These are phyloP conservation scores for Agriopis leucophaearia DNA, from an alignment of 2,888 invertebrate genomes.

Conservation along the genomic window DNA sequence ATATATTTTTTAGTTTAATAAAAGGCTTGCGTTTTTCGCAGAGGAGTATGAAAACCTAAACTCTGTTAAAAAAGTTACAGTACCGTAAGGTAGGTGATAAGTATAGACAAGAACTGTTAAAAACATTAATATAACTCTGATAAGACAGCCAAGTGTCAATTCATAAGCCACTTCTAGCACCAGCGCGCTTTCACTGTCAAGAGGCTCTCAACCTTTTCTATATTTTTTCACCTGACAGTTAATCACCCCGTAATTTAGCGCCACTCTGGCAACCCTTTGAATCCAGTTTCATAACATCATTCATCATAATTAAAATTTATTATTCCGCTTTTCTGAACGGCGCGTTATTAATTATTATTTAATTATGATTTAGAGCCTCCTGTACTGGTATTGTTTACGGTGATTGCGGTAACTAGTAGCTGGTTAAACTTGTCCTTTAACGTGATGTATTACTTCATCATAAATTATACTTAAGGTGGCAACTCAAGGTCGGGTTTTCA, in stretches of 20 bases:
- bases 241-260: conserved; percentile 42
- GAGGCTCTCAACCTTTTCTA: conserved; percentile 31
- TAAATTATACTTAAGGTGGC: neutral
- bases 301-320: conserved; percentile 75
- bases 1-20: too few species aligned
- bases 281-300: conserved; percentile 55
- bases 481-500: too few species aligned
- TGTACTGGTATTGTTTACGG: conserved; percentile 40
- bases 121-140: conserved; percentile 3
- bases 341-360: conserved; percentile 65
- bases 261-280: conserved; percentile 47
- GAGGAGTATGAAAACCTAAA: too few species aligned
- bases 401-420: conserved; percentile 34
- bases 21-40: too few species aligned
- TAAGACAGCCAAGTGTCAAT: conserved; percentile 11
- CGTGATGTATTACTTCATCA: conserved; percentile 9
- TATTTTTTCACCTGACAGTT: conserved; percentile 38
- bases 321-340: conserved; percentile 60
- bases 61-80: too few species aligned
- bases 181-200: conserved; percentile 9
- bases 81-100: too few species aligned
- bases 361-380: conserved; percentile 58
- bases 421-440: conserved; percentile 22
- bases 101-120: too few species aligned
- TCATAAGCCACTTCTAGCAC: neutral